Conservation (phyloP, 2,797 vertebrate species). For the Brotogeris chrysoptera region DNA sequence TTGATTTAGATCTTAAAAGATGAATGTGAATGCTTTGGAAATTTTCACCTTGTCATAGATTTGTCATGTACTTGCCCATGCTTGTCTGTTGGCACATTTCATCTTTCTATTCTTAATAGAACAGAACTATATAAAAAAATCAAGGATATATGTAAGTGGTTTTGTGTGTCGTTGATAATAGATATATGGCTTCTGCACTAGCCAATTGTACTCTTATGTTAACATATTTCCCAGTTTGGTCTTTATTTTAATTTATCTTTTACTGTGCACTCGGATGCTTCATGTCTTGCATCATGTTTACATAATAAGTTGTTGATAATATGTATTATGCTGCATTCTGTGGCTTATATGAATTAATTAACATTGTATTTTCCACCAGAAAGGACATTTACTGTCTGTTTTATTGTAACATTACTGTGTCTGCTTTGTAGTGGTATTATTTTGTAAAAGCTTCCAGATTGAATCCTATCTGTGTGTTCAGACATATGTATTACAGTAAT, state of each 20-base stretch:
- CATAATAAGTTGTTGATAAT: not conserved
- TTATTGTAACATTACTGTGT: not conserved
- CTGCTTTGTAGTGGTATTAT: not conserved
- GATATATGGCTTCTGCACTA: not conserved
- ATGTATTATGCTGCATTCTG: not conserved
- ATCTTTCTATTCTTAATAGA: not conserved
- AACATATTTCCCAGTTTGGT: not conserved
- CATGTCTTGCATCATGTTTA: not conserved
- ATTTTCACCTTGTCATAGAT: not conserved
- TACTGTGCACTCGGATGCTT: not conserved
- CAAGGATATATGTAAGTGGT: not conserved
- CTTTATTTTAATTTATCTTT: not conserved
- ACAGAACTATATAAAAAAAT: not conserved
- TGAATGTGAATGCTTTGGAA: not conserved
- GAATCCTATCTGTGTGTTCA: not conserved
- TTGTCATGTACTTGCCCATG: not conserved
- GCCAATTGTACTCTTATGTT: not conserved
- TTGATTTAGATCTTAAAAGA: not conserved
- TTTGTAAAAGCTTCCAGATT: not conserved
- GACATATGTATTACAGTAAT: not conserved
- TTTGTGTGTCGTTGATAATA: not conserved
- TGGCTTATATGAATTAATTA: conserved; percentile 1
- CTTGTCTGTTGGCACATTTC: not conserved
- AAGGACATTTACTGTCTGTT: not conserved
- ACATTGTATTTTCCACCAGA: not conserved